Conservation (phyloP, 2,797 vertebrate genomes). For the Tragopan temminckii region DNA sequence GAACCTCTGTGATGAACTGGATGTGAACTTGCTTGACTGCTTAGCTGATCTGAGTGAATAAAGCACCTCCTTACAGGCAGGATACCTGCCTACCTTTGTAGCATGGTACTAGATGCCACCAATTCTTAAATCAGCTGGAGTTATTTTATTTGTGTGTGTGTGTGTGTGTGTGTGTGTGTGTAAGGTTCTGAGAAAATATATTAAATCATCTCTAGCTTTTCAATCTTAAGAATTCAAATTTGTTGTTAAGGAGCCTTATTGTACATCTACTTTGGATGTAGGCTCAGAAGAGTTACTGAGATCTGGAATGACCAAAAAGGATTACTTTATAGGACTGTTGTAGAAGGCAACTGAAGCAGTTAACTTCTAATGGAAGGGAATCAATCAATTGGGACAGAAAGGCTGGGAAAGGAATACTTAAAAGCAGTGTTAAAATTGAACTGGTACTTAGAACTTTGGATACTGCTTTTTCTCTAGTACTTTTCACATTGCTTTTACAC, state of each 20-base stretch:
- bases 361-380: not conserved
- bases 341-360: not conserved
- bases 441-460: not conserved
- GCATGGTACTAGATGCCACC: not conserved
- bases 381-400: not conserved
- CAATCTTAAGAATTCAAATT: not conserved
- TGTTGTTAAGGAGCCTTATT: not conserved
- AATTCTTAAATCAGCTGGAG: not conserved
- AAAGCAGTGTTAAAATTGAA: not conserved
- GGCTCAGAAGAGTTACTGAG: not conserved
- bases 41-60: not conserved
- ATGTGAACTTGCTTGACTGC: not conserved
- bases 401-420: not conserved
- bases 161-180: not conserved
- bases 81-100: not conserved
- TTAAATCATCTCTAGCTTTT: not conserved
- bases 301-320: not conserved
- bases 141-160: not conserved
- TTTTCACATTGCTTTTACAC: not conserved
- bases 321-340: not conserved
- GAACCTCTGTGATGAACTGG: not conserved
- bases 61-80: not conserved
- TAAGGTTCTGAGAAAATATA: not conserved
- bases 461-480: not conserved
- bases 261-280: not conserved